A percentile compares a stretch with the other conserved stretches of the same genome.
Evolutionary conservation across 2,113 vertebrate genomes (phyloP).

Genomic region (Pedetes capensis): DNA sequence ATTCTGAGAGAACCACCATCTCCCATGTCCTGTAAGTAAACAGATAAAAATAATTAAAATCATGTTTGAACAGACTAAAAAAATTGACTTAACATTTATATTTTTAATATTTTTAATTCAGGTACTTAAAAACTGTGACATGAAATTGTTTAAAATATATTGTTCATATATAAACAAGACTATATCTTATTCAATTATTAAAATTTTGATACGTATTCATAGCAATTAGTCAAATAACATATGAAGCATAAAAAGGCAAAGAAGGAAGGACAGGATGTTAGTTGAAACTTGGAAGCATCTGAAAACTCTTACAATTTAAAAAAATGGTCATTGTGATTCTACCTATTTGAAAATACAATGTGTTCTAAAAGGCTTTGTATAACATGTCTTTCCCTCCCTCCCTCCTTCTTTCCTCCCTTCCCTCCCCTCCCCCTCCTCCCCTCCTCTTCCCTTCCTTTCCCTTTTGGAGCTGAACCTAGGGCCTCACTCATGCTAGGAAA

Average conservation of each 20-base stretch:
- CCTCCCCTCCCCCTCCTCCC: too few relatives aligned
- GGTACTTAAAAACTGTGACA: conserved; percentile 16
- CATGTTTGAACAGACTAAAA: conserved; percentile 22
- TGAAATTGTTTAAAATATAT: conserved; percentile 7
- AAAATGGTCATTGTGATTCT: neutral
- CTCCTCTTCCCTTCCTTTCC: too few relatives aligned
- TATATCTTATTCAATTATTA: neutral
- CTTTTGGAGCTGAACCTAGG: too few relatives aligned
- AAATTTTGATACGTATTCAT: neutral
- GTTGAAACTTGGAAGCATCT: neutral
- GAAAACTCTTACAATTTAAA: neutral
- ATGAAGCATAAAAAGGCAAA: neutral
- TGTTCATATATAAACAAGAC: neutral
- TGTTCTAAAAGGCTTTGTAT: neutral
- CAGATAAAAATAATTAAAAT: conserved; percentile 64
- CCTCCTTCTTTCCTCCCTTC: too few relatives aligned
- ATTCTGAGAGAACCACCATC: conserved; percentile 83
- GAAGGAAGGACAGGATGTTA: neutral
- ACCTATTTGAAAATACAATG: neutral
- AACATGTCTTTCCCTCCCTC: too few relatives aligned
- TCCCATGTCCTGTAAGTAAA: conserved; percentile 79
- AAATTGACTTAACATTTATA: neutral
- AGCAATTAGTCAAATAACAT: conserved; percentile 6
- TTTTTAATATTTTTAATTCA: conserved; percentile 9
- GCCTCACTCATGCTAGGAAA: too few relatives aligned